phyloP scores from a whole-genome alignment of 2,888 invertebrate species.

The Abrostola triplasia region DNA sequence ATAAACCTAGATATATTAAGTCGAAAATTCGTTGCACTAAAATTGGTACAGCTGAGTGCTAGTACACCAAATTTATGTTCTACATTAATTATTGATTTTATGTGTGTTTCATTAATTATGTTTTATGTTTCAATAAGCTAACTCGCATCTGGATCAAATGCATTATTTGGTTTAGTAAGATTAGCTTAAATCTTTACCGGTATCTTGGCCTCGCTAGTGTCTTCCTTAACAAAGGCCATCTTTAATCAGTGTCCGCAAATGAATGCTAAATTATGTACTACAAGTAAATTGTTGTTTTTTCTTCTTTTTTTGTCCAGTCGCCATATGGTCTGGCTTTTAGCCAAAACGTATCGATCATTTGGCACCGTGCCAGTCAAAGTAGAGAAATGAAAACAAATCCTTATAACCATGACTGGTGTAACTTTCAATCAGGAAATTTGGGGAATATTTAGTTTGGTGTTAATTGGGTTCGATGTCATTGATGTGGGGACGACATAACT shows the following conservation, averaged over 20 bases:
- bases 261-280: slow-evolving; percentile 63
- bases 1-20: background rate
- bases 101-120: background rate
- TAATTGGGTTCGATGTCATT: slow-evolving; percentile 30
- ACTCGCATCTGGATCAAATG: background rate
- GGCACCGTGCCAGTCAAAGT: slow-evolving; percentile 75
- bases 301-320: slow-evolving; percentile 62
- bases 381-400: slow-evolving; percentile 78
- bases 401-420: slow-evolving; percentile 43
- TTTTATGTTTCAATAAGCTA: background rate
- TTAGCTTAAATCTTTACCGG: slow-evolving; percentile 9
- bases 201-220: slow-evolving; percentile 3
- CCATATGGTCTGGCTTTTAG: slow-evolving; percentile 76
- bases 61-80: slow-evolving; percentile 1
- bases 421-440: slow-evolving; percentile 54
- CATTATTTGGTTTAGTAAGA: background rate
- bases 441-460: slow-evolving; percentile 22
- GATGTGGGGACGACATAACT: slow-evolving; percentile 4
- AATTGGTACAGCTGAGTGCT: background rate
- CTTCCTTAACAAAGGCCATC: slow-evolving; percentile 20
- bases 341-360: slow-evolving; percentile 83
- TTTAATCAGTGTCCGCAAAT: slow-evolving; percentile 53
- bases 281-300: slow-evolving; percentile 60
- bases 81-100: slow-evolving; percentile 1
- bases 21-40: background rate